Base-by-base conservation (phyloP, 2,797 vertebrate species). In the Pampus argenteus region DNA sequence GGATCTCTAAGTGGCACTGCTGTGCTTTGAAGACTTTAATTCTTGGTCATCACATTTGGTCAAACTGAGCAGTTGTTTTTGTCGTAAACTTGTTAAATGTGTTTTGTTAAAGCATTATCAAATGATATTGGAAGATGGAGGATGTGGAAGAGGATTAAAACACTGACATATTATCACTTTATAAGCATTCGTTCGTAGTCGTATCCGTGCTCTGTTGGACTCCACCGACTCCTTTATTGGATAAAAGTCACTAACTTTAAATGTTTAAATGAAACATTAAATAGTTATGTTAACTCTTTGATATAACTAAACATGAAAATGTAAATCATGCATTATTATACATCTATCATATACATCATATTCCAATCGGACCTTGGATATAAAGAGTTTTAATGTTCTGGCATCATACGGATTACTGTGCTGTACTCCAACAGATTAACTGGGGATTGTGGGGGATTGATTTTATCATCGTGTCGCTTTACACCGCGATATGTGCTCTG, bases 381-480 rank as follows among this genome's bases (percentile, higher is more conserved):
- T 42, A 6, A 50, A 36, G 47, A 22, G 18, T 57, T 54, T 28
- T 6, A 63, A 1, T 9, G 4, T 29, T 29, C 25, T 54, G 25
- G 28, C 23, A 59, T 66, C 22, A 50, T 55, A 47, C 44, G 64
- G 52, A 68, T 67, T 22, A n/a, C 50, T 52, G 51, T 51, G 49
- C 8, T 52, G 59, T 31, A 42, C 22, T 79, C 64, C 48, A 55
- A 26, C 47, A 76, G 58, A 82, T 79, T 66, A 77, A 38, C 42
- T 7, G 31, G 54, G 61, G 29, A 58, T 63, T 56, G 63, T 42
- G 6, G 42, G 54, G 61, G 29, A 55, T 63, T 56, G 63, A 71
- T 71, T 76, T 75, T 78, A 73, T 79, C 51, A 10, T 25, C 1
- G 25, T 40, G 54, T 23, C 14, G 40, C 51, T 49, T 78, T 76